Evolutionary conservation across 2,797 vertebrate species (phyloP).

Genomic region (Eleutherodactylus coqui): DNA sequence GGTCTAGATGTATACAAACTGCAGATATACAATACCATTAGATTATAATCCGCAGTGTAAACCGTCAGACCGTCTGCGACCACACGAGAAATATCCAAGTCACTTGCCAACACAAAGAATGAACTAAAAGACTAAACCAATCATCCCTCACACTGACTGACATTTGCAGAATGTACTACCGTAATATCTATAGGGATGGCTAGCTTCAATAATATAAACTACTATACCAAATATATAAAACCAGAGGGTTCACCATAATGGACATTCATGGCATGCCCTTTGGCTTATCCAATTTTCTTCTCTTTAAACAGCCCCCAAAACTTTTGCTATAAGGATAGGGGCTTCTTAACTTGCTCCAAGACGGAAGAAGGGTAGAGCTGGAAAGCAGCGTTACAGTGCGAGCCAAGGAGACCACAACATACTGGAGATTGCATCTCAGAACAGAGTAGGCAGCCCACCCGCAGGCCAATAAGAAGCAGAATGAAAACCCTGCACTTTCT

Average conservation of each 20-base stretch:
- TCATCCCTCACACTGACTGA: background rate
- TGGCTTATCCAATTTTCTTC: background rate
- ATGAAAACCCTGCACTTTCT: no score
- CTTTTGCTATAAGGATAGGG: no score
- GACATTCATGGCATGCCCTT: background rate
- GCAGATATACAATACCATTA: constrained; percentile 3
- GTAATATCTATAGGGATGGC: background rate
- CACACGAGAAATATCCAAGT: background rate
- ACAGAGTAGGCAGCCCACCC: no score
- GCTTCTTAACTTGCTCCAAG: no score
- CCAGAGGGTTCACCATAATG: background rate
- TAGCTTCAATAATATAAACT: background rate
- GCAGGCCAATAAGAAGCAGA: no score
- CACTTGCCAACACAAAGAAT: background rate
- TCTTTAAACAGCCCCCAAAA: background rate
- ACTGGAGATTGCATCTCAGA: no score
- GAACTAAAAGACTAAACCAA: background rate
- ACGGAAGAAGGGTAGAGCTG: no score
- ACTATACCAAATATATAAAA: background rate
- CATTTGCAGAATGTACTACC: background rate
- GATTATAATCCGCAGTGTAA: constrained; percentile 9
- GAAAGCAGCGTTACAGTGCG: no score
- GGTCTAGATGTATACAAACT: background rate
- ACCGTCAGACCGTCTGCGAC: background rate
- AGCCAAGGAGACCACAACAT: no score